Evolutionary conservation across 53 echinoderm and acorn worm genomes (phyloP).

Genomic region (Mesocentrotus franciscanus): DNA sequence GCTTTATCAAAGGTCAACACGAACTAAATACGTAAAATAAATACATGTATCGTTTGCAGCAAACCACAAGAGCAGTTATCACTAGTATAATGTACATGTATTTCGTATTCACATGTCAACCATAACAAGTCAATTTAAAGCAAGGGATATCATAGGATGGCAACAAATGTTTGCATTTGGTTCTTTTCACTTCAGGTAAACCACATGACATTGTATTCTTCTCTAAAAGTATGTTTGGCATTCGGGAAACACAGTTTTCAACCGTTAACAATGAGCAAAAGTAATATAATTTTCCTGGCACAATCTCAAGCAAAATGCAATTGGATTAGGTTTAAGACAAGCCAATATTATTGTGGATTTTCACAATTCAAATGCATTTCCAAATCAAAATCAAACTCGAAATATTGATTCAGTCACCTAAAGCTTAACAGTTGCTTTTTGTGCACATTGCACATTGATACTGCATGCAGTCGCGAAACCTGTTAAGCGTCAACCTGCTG

Average conservation of each 20-base stretch:
- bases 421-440: background rate
- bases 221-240: background rate
- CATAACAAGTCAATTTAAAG: background rate
- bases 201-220: background rate
- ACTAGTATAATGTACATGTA: background rate
- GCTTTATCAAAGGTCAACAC: background rate
- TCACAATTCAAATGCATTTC: background rate
- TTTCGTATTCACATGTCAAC: background rate
- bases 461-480: background rate
- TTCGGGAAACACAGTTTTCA: background rate
- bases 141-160: too few relatives aligned
- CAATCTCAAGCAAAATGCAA: too few relatives aligned
- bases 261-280: background rate
- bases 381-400: background rate
- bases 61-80: background rate
- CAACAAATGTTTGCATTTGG: too few relatives aligned
- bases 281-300: too few relatives aligned
- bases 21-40: background rate
- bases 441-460: background rate
- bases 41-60: background rate
- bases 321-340: background rate
- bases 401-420: background rate
- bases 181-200: too few relatives aligned
- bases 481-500: background rate
- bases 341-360: background rate